Base-by-base conservation (phyloP, 1,140 invertebrate genomes). In the Battus philenor region DNA sequence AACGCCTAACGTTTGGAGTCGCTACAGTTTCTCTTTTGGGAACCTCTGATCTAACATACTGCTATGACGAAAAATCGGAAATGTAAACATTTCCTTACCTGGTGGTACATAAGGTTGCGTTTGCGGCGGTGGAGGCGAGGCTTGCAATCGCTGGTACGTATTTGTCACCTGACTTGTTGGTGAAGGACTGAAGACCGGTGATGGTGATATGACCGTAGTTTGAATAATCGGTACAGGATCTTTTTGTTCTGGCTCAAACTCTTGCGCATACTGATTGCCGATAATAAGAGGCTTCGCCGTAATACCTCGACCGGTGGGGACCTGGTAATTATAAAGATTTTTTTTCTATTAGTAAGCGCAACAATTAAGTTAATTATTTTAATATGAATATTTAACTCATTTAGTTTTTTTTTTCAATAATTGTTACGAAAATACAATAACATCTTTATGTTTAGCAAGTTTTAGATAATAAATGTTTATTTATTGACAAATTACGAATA, bases 211-310 rank as follows among this genome's bases (percentile, higher is more conserved):
- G 1, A 51, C 50, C n/a, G 41, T 47, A n/a, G 52, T 20, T 33
- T 50, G 32, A 1, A 50, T 54, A 20, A 50, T 29, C 5, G 53
- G 48, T 13, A 38, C n/a, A 20, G 31, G 59, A 10, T 78, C 76
- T 39, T 85, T 78, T 4, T 69, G 55, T 34, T 82, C 81, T 0
- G 76, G 77, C 29, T 87, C 86, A 22, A 67, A 72, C 47, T 84
- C 77, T 47, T 81, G 77, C 43, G 76, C 81, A 47, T 84, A 86
- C 30, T 83, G 82, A 44, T 86, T 87, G 53, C 73, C 72, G 59
- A 87, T 86, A 29, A 86, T 83, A 0, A 87, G 67, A 0, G 80
- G 75, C 36, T 77, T 86, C 13, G 51, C 53, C n/a, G 56, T 52
- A 11, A 80, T 46, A 13, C 75, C 71, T 8, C 81, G 73, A 3